These are phyloP conservation scores for Bombycilla garrulus DNA, from an alignment of 2,113 vertebrate genomes.

Conservation along the genomic window DNA sequence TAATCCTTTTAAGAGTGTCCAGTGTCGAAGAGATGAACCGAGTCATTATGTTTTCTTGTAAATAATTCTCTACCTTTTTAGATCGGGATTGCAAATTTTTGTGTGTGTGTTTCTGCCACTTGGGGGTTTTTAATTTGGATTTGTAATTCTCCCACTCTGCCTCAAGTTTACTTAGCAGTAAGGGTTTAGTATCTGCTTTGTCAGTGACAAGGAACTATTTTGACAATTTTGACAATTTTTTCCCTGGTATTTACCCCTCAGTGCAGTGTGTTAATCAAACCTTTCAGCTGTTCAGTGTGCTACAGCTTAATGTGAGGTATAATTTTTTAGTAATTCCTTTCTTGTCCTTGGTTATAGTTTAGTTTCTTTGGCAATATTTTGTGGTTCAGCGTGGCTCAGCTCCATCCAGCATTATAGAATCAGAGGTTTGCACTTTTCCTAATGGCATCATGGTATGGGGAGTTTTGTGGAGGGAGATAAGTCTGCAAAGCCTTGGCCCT, in stretches of 20 bases:
- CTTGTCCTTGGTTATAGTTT: neutral
- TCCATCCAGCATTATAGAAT: neutral
- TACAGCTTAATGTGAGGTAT: neutral
- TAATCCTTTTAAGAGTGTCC: neutral
- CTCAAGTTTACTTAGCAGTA: neutral
- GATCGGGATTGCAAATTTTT: neutral
- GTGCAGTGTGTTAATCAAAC: neutral
- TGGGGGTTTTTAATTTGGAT: neutral
- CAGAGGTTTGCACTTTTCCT: neutral
- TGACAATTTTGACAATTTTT: neutral
- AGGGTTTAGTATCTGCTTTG: neutral
- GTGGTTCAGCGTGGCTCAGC: neutral
- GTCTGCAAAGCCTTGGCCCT: too few relatives aligned
- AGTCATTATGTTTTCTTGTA: neutral
- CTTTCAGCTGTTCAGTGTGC: neutral
- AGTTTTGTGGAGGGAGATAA: neutral
- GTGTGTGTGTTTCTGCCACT: neutral
- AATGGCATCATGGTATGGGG: rapidly evolving
- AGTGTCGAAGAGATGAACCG: neutral
- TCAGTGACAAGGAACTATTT: neutral
- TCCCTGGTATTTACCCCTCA: neutral
- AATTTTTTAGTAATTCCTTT: neutral
- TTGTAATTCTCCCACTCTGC: neutral
- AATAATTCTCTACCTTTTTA: neutral
- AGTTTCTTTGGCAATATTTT: neutral